Percentiles rank a stretch among this genome's conserved stretches.
These are phyloP conservation scores for Gonatopus flavifemur DNA, from an alignment of 1,140 invertebrate species.

Conservation along the genomic window DNA sequence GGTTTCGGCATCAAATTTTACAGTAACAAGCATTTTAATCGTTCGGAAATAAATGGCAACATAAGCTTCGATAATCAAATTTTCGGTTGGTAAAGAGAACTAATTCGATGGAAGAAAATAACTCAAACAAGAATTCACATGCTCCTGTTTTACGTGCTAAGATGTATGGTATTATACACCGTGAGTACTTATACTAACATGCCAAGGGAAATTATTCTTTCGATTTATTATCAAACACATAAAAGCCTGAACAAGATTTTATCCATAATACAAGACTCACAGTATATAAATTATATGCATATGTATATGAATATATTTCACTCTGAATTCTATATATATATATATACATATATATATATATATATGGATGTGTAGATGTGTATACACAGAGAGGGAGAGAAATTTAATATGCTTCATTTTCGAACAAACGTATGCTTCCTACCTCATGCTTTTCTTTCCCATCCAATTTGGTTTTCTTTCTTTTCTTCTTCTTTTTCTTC, in stretches of 20 bases:
- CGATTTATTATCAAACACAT: no score
- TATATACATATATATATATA: not conserved
- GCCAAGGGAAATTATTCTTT: no score
- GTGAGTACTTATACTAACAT: no score
- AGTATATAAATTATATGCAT: no score
- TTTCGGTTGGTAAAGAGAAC: not conserved
- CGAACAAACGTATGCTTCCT: no score
- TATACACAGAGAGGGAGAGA: not conserved
- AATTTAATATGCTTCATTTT: not conserved
- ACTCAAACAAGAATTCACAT: not conserved
- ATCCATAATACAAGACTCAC: no score
- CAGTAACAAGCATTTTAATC: slow-evolving; percentile 16
- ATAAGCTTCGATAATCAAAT: not conserved
- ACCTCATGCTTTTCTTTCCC: slow-evolving; percentile 50
- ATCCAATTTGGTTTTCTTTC: slow-evolving; percentile 43
- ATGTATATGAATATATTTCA: not conserved
- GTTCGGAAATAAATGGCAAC: slow-evolving; percentile 3
- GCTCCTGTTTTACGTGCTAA: not conserved
- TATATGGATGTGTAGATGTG: not conserved
- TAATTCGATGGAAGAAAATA: not conserved
- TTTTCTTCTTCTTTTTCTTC: slow-evolving; percentile 49
- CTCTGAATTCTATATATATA: not conserved
- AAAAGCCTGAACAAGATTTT: no score
- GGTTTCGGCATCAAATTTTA: no score
- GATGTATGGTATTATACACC: not conserved